Evolutionary conservation across 2,888 invertebrate species (phyloP), one percentile per base, ranked within the genome.

Genomic region (Agriopis aurantiaria): DNA sequence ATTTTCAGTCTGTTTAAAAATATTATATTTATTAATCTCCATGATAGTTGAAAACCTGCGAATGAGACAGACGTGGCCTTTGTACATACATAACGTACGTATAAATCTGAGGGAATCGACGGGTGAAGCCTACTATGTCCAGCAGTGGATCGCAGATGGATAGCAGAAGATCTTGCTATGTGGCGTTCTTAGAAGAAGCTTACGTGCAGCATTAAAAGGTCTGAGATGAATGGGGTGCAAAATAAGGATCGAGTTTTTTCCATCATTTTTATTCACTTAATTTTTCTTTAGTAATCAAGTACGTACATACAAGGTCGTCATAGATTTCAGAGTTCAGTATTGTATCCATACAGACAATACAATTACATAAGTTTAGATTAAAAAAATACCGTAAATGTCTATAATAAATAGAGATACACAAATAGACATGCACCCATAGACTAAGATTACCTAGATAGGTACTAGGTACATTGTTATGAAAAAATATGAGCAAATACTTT

Each of bases 231-330:
- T 7, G 12, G 3, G 7, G 11, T 14, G 33, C 33, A 8, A 57
- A 57, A 45, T 57, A 45, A 59, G 14, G 12, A 10, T 14, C 49
- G 1, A 55, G 10, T 62, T 51, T 17, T 46, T 53, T 45, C 46
- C 56, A 66, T 61, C 68, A 71, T 69, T 80, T 80, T 85, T 78
- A 76, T 41, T 68, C 57, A 23, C 17, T 23, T 23, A 17, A 17
- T 41, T 62, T 45, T 17, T 55, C 8, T 55, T 61, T 8, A 41
- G 14, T 43, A 43, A 61, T 61, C 81, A 69, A 33, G 33, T 33
- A 23, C 17, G 72, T 82, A 86, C 83, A 86, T 88, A 90, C 86
- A 88, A 82, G 75, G 78, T 84, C 81, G 74, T 85, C 78, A 79
- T 84, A 84, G 82, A 76, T 84, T 73, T 76, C 86, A 88, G 88